A percentile compares a stretch with the other conserved stretches of the same genome.
phyloP scores from a whole-genome alignment of 2,888 invertebrate species.

The Melikaiella ostensackeni region DNA sequence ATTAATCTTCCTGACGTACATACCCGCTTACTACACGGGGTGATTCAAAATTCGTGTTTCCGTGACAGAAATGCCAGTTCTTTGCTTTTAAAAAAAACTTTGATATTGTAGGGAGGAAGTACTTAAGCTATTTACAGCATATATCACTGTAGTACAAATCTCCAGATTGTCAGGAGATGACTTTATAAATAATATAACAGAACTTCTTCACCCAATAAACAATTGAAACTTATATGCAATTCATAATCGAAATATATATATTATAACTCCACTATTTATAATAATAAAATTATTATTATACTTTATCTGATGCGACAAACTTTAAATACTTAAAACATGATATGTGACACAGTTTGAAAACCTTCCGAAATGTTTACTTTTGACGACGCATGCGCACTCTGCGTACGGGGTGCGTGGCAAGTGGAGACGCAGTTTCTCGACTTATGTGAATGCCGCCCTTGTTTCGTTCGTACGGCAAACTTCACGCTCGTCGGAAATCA shows the following conservation, averaged over 20 bases:
- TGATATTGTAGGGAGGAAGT: background rate
- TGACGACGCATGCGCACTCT: no score
- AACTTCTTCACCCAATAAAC: background rate
- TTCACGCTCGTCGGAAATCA: no score
- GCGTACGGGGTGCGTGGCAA: no score
- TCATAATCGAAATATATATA: background rate
- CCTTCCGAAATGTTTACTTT: no score
- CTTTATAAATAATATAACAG: constrained; percentile 14
- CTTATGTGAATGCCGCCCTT: no score
- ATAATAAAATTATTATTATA: no score
- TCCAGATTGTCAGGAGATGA: background rate
- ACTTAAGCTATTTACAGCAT: constrained; percentile 20
- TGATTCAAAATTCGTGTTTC: constrained; percentile 17
- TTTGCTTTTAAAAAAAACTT: constrained; percentile 2
- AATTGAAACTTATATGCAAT: background rate
- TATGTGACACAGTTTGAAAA: no score
- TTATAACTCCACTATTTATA: no score
- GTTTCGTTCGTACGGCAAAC: no score
- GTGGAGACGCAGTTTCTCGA: no score
- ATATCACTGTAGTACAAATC: constrained; percentile 8
- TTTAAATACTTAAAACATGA: no score
- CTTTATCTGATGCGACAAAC: no score
- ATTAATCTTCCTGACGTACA: constrained; percentile 13
- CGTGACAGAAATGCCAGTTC: constrained; percentile 6
- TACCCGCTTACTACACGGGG: background rate